Conservation (phyloP, 2,888 invertebrate species). For the Falcaria lacertinaria region DNA sequence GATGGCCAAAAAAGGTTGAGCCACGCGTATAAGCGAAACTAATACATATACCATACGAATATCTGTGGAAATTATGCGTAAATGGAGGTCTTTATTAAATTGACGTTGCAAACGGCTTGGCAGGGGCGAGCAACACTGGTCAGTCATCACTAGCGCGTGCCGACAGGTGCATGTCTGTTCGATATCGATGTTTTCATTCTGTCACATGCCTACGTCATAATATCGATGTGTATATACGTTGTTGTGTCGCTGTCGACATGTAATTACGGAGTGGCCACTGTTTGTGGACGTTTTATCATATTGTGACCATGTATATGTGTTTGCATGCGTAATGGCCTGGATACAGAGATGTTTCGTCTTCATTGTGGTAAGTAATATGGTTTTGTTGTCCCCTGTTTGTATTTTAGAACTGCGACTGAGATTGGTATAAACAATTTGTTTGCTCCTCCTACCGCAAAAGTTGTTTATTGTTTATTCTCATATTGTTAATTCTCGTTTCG, state of each 20-base stretch:
- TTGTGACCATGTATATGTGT: conserved; percentile 27
- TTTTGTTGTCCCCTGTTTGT: not conserved
- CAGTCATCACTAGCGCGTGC: conserved; percentile 40
- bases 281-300: conserved; percentile 22
- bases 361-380: conserved; percentile 42
- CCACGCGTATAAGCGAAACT: conserved; percentile 4
- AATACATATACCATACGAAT: not conserved
- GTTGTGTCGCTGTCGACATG: conserved; percentile 34
- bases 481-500: no score
- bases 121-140: conserved; percentile 19
- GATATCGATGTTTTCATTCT: conserved; percentile 29
- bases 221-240: conserved; percentile 34
- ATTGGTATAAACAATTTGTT: no score
- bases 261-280: conserved; percentile 32
- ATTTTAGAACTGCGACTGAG: no score
- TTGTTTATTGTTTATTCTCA: no score
- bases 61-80: conserved; percentile 12
- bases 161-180: conserved; percentile 29
- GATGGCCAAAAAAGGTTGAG: conserved; percentile 7
- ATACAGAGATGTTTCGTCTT: conserved; percentile 42
- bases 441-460: no score
- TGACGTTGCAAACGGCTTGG: conserved; percentile 22
- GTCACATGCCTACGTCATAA: conserved; percentile 36
- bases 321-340: conserved; percentile 44
- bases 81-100: conserved; percentile 24